A percentile compares a stretch with the other conserved stretches of the same genome.
Evolutionary conservation across 2,113 vertebrate species (phyloP).

Genomic region (Pelecanoides urinatrix): DNA sequence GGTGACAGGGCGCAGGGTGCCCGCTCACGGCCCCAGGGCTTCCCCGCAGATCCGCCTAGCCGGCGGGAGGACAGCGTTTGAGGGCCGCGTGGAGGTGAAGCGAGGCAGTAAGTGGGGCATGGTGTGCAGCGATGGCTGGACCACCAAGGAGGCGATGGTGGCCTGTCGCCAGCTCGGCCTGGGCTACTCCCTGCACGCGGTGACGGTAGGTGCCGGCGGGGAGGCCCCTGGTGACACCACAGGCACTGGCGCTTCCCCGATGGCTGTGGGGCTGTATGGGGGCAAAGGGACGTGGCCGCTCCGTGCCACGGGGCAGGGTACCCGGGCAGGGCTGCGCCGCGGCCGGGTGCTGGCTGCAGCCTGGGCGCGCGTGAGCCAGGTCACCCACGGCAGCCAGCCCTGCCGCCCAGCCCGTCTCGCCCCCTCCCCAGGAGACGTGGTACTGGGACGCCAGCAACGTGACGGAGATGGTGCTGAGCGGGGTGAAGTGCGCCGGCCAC

Average conservation of each 20-base stretch:
- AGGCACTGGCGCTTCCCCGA: fast-evolving
- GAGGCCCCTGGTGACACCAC: background rate
- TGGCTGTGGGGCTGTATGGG: fast-evolving
- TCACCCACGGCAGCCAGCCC: background rate
- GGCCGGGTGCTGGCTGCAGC: background rate
- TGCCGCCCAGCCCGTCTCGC: background rate
- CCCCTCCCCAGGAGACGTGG: conserved; percentile 90
- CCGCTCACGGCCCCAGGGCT: conserved; percentile 73
- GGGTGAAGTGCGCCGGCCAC: conserved; percentile 85
- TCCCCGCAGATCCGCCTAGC: conserved; percentile 82
- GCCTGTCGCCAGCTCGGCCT: conserved; percentile 87
- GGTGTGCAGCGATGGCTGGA: conserved; percentile 87
- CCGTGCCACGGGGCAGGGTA: fast-evolving
- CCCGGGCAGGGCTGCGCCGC: fast-evolving
- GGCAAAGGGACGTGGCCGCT: fast-evolving
- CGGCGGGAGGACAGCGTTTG: conserved; percentile 78
- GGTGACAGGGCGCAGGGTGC: background rate
- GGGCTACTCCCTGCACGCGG: conserved; percentile 86
- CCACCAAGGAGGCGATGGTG: conserved; percentile 87
- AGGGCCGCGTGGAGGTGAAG: conserved; percentile 87
- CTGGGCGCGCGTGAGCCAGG: fast-evolving
- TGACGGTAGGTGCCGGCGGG: conserved; percentile 79
- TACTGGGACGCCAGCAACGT: conserved; percentile 95
- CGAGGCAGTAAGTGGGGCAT: conserved; percentile 83
- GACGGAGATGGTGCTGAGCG: conserved; percentile 91